Percentiles rank a stretch among this genome's conserved stretches.
These are phyloP conservation scores for Drosophila melanica DNA, from an alignment of 1,140 invertebrate genomes.

Conservation along the genomic window DNA sequence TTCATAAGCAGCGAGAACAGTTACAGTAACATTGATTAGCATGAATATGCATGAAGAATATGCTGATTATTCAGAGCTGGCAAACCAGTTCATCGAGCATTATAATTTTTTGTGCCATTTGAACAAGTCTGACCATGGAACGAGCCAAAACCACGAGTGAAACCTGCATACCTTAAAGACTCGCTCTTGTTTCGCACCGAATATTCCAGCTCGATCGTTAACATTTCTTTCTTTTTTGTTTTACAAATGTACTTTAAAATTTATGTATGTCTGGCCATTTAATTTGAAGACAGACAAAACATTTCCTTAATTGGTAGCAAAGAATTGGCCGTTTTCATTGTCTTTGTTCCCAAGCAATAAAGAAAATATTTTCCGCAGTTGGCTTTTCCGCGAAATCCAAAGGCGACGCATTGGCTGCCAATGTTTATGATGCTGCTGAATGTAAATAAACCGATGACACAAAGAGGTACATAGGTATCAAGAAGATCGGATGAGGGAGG, in stretches of 20 bases:
- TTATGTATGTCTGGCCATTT: background rate
- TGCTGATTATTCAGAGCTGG: constrained; percentile 3
- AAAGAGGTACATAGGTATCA: constrained; percentile 3
- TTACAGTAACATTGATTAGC: background rate
- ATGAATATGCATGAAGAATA: constrained; percentile 8
- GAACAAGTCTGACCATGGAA: constrained; percentile 7
- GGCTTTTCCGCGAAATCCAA: constrained; percentile 13
- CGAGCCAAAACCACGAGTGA: background rate
- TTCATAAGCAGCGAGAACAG: constrained; percentile 6
- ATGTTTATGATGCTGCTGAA: constrained; percentile 58
- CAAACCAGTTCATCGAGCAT: constrained; percentile 31
- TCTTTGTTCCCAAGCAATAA: constrained; percentile 49
- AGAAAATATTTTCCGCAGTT: constrained; percentile 57
- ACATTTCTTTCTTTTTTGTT: background rate
- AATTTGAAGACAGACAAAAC: constrained; percentile 14
- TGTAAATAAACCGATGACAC: constrained; percentile 71
- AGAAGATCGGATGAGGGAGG: constrained; percentile 1
- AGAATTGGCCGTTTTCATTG: constrained; percentile 21
- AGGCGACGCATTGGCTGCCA: constrained; percentile 44
- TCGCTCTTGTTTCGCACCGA: background rate
- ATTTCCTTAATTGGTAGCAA: constrained; percentile 55
- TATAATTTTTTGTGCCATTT: constrained; percentile 24
- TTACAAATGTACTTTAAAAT: background rate
- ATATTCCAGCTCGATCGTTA: background rate
- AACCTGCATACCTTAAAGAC: constrained; percentile 6